Conservation (phyloP, 2,113 vertebrate genomes). For the Orthonyx spaldingii region DNA sequence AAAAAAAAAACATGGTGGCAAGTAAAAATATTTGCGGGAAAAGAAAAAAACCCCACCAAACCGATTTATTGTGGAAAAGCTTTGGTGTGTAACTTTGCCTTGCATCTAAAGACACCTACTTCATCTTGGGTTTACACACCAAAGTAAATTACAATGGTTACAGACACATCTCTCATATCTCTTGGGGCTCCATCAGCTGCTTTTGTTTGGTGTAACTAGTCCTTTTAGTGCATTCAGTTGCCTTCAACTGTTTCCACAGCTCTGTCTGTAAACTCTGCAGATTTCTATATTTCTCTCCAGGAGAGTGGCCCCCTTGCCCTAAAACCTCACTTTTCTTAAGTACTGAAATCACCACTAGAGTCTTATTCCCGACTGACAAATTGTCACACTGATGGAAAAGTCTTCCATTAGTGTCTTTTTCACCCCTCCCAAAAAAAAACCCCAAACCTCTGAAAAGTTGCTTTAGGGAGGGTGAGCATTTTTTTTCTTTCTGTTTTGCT, state of each 20-base stretch:
- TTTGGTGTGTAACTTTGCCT: background rate
- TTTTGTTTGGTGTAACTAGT: background rate
- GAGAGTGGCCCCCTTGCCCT: background rate
- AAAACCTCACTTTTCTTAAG: background rate
- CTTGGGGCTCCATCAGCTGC: background rate
- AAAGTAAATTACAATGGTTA: background rate
- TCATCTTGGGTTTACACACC: background rate
- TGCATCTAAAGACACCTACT: background rate
- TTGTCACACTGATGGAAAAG: background rate
- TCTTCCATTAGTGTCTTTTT: background rate
- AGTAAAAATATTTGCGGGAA: background rate
- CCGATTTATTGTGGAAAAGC: background rate
- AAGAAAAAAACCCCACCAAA: background rate
- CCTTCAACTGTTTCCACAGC: background rate
- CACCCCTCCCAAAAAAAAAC: background rate
- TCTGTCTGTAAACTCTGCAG: background rate
- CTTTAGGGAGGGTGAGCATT: background rate
- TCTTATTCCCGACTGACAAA: background rate
- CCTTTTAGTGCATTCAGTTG: background rate
- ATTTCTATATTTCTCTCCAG: background rate
- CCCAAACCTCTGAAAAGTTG: background rate
- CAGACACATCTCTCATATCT: fast-evolving
- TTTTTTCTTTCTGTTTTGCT: background rate
- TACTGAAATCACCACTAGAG: background rate
- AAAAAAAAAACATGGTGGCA: background rate